Base-by-base conservation (phyloP, 2,888 invertebrate genomes). In the Drosophila subquinaria region DNA sequence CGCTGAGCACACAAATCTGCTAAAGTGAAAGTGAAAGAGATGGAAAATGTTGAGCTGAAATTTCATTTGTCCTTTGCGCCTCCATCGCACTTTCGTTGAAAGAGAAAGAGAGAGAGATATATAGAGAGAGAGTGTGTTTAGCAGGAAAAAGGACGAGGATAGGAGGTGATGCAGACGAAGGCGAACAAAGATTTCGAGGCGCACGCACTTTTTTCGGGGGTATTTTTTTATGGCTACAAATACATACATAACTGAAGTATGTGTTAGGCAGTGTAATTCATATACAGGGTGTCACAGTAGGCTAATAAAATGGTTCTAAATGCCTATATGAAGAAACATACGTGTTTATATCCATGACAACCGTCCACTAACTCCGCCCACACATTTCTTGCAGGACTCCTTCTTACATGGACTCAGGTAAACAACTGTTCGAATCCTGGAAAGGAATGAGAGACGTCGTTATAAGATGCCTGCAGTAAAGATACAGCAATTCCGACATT, bases 31-130 rank as follows among this genome's bases (percentile, higher is more conserved):
- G 85, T 81, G 66, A 52, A 62, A 62, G 62, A 89, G 84, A 87
- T 35, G 57, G 69, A 70, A 60, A 15, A 40, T 52, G 56, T 30
- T 51, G 53, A 82, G 88, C 88, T 82, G 69, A 81, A 76, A 67
- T 86, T 86, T 83, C 84, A 89, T 89, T 84, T 88, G 87, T 88
- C 81, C 83, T 73, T 73, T 82, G 65, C 66, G 65, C 60, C 67
- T 67, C n/a, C 63, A 33, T 57, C 38, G 36, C 47, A 10, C 30
- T 15, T 17, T 23, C 30, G 20, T n/a, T 15, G 30, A 50, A 35
- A 20, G 36, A n/a, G 50, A 27, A n/a, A 30, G 67, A 42, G 48
- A 20, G 43, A 36, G 27, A 52, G 42, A 17, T 27, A 47, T 35
- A 47, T 15, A 20, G 35, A 23, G 23, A 36, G 27, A 45, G 56